phyloP scores from a whole-genome alignment of 2,888 invertebrate genomes.

The Vannuccia rotundouncinata region DNA sequence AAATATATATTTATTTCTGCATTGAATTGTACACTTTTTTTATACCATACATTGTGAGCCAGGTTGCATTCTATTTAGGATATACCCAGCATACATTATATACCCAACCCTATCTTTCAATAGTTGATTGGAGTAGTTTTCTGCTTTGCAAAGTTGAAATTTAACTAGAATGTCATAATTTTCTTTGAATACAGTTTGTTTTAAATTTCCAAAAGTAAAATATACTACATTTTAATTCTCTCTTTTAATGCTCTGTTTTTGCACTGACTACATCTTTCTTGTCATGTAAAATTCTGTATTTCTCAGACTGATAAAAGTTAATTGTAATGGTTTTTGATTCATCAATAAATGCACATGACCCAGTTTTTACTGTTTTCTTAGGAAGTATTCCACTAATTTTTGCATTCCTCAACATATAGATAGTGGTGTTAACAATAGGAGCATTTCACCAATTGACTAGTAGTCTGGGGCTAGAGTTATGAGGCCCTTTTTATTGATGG shows the following conservation, averaged over 20 bases:
- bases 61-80: too few relatives aligned
- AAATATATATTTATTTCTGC: too few relatives aligned
- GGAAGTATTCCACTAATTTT: background rate
- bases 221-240: background rate
- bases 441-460: background rate
- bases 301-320: too few relatives aligned
- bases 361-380: background rate
- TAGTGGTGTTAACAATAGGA: background rate
- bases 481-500: background rate
- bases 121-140: too few relatives aligned
- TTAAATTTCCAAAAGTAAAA: background rate
- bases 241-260: background rate
- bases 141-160: background rate
- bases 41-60: too few relatives aligned
- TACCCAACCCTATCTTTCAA: too few relatives aligned
- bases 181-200: background rate
- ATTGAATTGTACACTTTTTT: too few relatives aligned
- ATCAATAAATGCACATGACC: background rate
- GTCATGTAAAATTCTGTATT: background rate
- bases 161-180: background rate
- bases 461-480: background rate
- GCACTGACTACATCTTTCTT: background rate
- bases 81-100: too few relatives aligned
- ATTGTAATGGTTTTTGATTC: background rate
- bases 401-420: background rate